Base-by-base conservation (phyloP, 2,888 invertebrate genomes). In the Tenthredo mesomela region DNA sequence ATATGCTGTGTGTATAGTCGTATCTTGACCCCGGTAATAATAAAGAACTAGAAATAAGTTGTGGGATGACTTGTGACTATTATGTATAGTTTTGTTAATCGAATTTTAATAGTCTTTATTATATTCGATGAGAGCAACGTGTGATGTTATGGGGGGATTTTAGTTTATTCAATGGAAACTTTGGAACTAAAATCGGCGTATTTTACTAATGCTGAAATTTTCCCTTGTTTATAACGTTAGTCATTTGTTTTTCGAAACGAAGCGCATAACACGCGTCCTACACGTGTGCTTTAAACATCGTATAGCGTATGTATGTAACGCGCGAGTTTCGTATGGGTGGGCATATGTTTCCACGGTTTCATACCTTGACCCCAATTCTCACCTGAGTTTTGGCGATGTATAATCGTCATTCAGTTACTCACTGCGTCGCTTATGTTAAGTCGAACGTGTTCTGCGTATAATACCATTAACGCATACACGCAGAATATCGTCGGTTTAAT, bases 321-420 rank as follows among this genome's bases (percentile, higher is more conserved):
- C 33, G 40, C 61, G 40, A n/a, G 33, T 80, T 18, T 40, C 21
- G 25, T 33, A 37, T 40, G 40, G 47, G 47, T 47, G 47, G 47
- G 47, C 15, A 47, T 47, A 47, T 15, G 61, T 80, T 61, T n/a
- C 37, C 43, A 80, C 58, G n/a, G 21, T 21, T 61, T 61, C 10
- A 58, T 61, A 80, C 80, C 80, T 65, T 80, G 80, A 80, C 80
- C 80, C 65, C 33, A 65, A 37, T 80, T 40, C 80, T 65, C 40
- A 80, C 40, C 61, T 80, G 80, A 58, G 37, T 80, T 80, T 80
- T 80, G 80, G 80, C 80, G 80, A 61, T n/a, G n/a, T 43, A 40
- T 43, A 25, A 33, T 71, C 70, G 40, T n/a, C 40, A 10, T 37
- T 71, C 37, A 37, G 10, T 61, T 2, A 25, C 61, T 9, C 25